These are phyloP conservation scores for Conger conger DNA, from an alignment of 2,113 vertebrate species.

Conservation along the genomic window DNA sequence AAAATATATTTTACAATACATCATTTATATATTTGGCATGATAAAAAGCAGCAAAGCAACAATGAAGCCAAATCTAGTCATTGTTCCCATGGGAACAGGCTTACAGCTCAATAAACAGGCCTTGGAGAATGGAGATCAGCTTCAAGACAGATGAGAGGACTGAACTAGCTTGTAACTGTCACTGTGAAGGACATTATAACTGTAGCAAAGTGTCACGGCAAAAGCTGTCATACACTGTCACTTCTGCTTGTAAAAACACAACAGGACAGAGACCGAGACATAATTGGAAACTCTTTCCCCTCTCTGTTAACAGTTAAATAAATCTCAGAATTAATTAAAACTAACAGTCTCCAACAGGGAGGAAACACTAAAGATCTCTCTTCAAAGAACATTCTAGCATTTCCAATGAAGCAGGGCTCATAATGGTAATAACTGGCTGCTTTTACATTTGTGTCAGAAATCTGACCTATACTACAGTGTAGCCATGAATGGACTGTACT, in stretches of 20 bases:
- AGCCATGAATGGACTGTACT: background rate
- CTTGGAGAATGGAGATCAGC: slow-evolving; percentile 13
- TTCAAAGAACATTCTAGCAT: background rate
- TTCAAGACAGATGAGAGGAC: background rate
- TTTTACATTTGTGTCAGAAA: background rate
- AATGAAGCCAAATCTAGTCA: background rate
- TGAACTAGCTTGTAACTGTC: slow-evolving; percentile 1
- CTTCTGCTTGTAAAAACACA: background rate
- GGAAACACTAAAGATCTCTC: background rate
- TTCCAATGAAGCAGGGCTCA: background rate
- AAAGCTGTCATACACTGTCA: background rate
- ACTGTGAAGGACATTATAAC: background rate
- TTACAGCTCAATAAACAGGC: slow-evolving; percentile 27
- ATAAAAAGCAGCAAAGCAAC: background rate
- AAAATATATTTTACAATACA: too few relatives aligned
- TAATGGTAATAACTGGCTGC: background rate
- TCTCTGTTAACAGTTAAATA: background rate
- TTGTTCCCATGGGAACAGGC: slow-evolving; percentile 29
- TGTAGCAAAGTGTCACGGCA: background rate
- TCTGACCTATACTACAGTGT: background rate
- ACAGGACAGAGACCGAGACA: background rate
- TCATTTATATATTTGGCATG: too few relatives aligned
- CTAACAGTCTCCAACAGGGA: background rate
- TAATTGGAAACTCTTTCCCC: background rate
- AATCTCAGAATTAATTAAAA: background rate